Percentiles rank a stretch among this genome's conserved stretches.
These are phyloP conservation scores for Spinus olivaceus DNA, from an alignment of 2,797 vertebrate genomes.

Conservation along the genomic window DNA sequence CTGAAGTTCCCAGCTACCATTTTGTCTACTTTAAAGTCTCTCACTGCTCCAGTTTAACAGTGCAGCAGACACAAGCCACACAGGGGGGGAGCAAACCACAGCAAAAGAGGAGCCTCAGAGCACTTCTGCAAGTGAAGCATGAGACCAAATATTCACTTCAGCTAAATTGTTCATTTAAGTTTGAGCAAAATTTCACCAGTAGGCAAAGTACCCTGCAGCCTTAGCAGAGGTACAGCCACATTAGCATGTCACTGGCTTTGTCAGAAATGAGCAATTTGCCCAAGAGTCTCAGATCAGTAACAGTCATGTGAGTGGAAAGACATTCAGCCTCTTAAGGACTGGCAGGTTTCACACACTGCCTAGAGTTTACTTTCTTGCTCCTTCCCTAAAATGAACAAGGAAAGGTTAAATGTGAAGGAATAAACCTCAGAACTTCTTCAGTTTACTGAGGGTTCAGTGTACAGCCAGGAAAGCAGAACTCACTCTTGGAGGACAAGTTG, in stretches of 20 bases:
- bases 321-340: background rate
- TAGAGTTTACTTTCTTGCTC: background rate
- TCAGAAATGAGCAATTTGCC: background rate
- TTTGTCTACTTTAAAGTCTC: background rate
- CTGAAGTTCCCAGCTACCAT: background rate
- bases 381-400: background rate
- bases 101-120: background rate
- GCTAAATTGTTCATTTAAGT: background rate
- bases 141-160: background rate
- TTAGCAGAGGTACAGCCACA: background rate
- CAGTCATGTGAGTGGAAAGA: background rate
- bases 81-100: background rate
- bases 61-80: background rate
- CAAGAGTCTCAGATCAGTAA: background rate
- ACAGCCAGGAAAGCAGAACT: background rate
- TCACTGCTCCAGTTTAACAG: background rate
- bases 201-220: background rate
- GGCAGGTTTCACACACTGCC: background rate
- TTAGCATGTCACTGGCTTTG: background rate
- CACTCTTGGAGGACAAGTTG: background rate
- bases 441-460: background rate
- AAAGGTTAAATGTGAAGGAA: background rate
- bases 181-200: constrained; percentile 5
- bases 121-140: background rate
- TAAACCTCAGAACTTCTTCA: background rate